Evolutionary conservation across 2,797 vertebrate species (phyloP), one percentile per base, ranked within the genome.

Genomic region (Helicolenus hilgendorfi): DNA sequence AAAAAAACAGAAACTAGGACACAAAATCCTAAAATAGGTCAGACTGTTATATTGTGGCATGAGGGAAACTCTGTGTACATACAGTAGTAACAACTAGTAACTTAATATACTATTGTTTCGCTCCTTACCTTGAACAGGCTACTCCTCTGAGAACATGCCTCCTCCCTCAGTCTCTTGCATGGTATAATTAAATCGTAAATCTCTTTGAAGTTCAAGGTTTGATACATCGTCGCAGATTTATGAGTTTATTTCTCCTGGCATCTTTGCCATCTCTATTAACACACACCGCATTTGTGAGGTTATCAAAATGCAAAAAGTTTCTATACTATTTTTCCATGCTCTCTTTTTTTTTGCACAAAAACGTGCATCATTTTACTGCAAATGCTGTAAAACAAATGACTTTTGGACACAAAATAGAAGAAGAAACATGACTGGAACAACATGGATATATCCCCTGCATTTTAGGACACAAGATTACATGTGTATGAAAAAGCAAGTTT

Each of bases 191-290:
- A 93, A 90, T 79, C 74, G 10, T 91, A 86, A 91, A 92, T 94
- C 91, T 94, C 92, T 93, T 94, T 96, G 93, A 96, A 89, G 84
- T 87, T 89, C 62, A 84, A 69, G 86, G 83, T 90, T 89, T 93
- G 79, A 93, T 89, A 84, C 29, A 79, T 88, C 63, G 49, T 76
- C 56, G 9, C 41, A 85, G 79, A 94, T 93, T 83, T 88, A 91
- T 81, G 64, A 62, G 81, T 83, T 90, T 84, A 85, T 92, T 92
- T 89, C 93, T 86, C 72, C 65, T 83, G 81, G 79, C 78, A 88
- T 84, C 41, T 67, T 88, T 79, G 68, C 72, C 64, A 72, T 55
- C 73, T 88, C 58, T 87, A 85, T 84, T 81, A 90, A 81, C 86
- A 72, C 59, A 62, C 70, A 56, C 67, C 72, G 62, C 59, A 63